Conservation (phyloP, 2,888 invertebrate genomes). For the Epirrita christyi region DNA sequence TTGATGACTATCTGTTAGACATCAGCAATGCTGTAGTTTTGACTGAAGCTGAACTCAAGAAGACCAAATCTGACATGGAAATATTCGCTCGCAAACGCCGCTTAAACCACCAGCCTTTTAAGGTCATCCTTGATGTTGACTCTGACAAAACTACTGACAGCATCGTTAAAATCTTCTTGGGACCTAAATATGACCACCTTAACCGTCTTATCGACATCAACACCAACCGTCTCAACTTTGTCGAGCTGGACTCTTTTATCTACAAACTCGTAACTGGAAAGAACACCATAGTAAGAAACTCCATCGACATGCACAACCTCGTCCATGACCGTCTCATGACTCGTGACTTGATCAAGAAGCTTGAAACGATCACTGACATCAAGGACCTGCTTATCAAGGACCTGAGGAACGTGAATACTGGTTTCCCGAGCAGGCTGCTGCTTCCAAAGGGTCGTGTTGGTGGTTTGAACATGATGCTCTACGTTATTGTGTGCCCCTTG, state of each 20-base stretch:
- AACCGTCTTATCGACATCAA: constrained; percentile 84
- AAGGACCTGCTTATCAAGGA: constrained; percentile 64
- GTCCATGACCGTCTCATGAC: constrained; percentile 88
- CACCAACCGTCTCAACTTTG: constrained; percentile 85
- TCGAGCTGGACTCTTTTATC: constrained; percentile 86
- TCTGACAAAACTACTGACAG: constrained; percentile 84
- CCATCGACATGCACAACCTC: constrained; percentile 87
- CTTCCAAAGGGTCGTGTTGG: constrained; percentile 88
- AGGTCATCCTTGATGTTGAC: constrained; percentile 79
- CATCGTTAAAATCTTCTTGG: constrained; percentile 88
- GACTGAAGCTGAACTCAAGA: constrained; percentile 75
- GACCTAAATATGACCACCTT: constrained; percentile 87
- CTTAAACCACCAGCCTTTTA: constrained; percentile 88
- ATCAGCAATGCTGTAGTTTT: constrained; percentile 85
- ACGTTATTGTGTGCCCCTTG: constrained; percentile 86
- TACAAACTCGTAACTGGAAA: constrained; percentile 86
- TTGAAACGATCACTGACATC: constrained; percentile 80
- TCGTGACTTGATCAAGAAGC: constrained; percentile 86
- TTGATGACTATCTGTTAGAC: constrained; percentile 87
- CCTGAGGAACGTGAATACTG: constrained; percentile 82
- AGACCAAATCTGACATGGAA: constrained; percentile 73
- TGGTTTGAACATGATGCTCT: constrained; percentile 87
- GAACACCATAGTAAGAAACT: constrained; percentile 87
- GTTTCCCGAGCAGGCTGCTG: constrained; percentile 89
- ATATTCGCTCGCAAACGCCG: constrained; percentile 85